A percentile compares a stretch with the other conserved stretches of the same genome.
Conservation (phyloP, 2,888 invertebrate species). For the Holacanthella duospinosa region DNA sequence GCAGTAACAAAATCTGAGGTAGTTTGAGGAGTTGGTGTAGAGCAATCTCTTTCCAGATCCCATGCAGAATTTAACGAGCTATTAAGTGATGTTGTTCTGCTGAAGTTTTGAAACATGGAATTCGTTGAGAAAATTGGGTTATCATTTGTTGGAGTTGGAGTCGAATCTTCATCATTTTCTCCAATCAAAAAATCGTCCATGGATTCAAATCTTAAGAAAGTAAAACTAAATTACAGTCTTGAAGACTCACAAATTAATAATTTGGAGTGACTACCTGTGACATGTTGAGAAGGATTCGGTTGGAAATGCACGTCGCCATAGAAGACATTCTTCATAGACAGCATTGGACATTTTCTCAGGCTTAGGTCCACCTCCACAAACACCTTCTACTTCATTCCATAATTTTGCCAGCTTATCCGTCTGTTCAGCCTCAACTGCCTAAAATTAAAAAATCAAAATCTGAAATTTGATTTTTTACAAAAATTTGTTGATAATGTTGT, state of each 20-base stretch:
- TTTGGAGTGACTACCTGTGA: constrained; percentile 16
- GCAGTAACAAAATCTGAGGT: constrained; percentile 24
- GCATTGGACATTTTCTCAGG: constrained; percentile 25
- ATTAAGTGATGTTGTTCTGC: background rate
- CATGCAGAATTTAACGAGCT: no score
- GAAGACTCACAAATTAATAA: background rate
- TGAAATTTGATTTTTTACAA: background rate
- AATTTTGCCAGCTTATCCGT: constrained; percentile 25
- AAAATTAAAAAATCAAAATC: background rate
- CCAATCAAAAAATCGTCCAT: background rate
- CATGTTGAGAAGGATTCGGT: constrained; percentile 21
- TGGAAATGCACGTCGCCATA: constrained; percentile 34
- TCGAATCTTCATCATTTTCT: constrained; percentile 7
- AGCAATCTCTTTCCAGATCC: no score
- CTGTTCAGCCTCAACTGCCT: constrained; percentile 34
- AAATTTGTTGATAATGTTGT: no score
- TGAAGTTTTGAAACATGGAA: background rate
- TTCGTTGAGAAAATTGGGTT: background rate
- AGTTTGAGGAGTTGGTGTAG: constrained; percentile 18
- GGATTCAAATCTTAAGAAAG: background rate
- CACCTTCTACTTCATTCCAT: constrained; percentile 32
- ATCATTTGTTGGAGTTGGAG: constrained; percentile 11
- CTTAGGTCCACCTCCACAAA: constrained; percentile 22
- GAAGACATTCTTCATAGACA: constrained; percentile 30
- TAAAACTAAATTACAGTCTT: background rate